phyloP scores from a whole-genome alignment of 2,797 vertebrate species.

The Varecia variegata region DNA sequence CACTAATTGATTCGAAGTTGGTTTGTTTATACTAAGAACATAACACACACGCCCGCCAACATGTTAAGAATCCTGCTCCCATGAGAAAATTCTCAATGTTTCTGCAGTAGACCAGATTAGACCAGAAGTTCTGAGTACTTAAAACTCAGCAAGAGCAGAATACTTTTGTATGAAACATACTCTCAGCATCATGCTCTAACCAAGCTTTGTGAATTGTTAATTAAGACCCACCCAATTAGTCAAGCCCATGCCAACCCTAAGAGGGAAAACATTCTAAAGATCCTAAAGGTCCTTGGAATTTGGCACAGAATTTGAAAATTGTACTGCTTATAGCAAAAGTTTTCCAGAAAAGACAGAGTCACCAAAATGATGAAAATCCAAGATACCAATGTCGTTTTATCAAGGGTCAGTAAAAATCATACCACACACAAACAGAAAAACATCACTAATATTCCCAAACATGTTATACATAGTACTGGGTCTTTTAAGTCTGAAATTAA shows the following conservation, averaged over 20 bases:
- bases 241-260: neutral
- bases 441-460: neutral
- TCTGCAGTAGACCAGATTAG: neutral
- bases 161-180: neutral
- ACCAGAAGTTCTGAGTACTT: neutral
- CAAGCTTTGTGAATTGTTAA: neutral
- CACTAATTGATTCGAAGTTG: neutral
- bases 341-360: neutral
- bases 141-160: neutral
- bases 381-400: neutral
- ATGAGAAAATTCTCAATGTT: neutral
- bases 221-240: neutral
- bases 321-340: neutral
- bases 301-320: neutral
- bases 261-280: neutral
- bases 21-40: neutral
- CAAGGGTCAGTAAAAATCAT: constrained; percentile 28
- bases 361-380: neutral
- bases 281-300: neutral
- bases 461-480: neutral
- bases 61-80: neutral
- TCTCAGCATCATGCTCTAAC: neutral
- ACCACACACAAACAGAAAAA: neutral
- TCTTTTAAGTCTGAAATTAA: neutral
- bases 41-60: neutral